These are phyloP conservation scores for Brachionichthys hirsutus DNA, from an alignment of 2,113 vertebrate species.

Conservation along the genomic window DNA sequence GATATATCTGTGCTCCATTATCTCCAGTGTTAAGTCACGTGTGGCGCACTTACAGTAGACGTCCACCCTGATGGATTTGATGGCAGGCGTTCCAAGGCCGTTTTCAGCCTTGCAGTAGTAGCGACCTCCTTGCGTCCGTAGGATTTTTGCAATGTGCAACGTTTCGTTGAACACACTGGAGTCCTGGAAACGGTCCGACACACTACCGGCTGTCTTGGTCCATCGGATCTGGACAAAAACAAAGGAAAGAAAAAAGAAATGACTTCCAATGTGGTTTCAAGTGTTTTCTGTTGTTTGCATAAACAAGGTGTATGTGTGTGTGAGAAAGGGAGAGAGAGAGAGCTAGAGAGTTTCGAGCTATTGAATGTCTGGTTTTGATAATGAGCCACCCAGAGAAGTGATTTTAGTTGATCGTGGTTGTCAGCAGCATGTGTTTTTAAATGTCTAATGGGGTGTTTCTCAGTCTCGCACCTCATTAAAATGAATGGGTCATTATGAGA, in stretches of 20 bases:
- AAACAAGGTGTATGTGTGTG: too few species aligned
- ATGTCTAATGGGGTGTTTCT: background rate
- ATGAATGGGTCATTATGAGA: too few species aligned
- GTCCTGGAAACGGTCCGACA: conserved; percentile 97
- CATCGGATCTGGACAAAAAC: conserved; percentile 90
- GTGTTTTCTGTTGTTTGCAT: too few species aligned
- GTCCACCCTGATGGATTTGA: conserved; percentile 97
- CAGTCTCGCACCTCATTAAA: too few species aligned
- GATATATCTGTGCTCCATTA: too few species aligned
- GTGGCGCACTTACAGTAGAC: conserved; percentile 93
- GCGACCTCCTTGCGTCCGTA: conserved; percentile 93
- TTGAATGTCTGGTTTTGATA: too few species aligned
- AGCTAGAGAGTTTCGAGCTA: background rate
- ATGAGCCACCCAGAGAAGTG: too few species aligned
- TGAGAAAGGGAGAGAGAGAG: too few species aligned
- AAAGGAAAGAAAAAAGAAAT: conserved; percentile 5
- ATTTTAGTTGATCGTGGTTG: too few species aligned
- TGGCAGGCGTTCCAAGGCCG: conserved; percentile 92
- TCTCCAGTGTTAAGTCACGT: background rate
- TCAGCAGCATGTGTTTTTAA: too few species aligned
- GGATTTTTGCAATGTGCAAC: conserved; percentile 91
- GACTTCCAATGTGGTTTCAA: background rate
- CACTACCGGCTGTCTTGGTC: conserved; percentile 99
- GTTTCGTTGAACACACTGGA: conserved; percentile 99
- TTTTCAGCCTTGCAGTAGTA: conserved; percentile 99